Evolutionary conservation across 2,888 invertebrate species (phyloP).

Genomic region (Atherix ibis): DNA sequence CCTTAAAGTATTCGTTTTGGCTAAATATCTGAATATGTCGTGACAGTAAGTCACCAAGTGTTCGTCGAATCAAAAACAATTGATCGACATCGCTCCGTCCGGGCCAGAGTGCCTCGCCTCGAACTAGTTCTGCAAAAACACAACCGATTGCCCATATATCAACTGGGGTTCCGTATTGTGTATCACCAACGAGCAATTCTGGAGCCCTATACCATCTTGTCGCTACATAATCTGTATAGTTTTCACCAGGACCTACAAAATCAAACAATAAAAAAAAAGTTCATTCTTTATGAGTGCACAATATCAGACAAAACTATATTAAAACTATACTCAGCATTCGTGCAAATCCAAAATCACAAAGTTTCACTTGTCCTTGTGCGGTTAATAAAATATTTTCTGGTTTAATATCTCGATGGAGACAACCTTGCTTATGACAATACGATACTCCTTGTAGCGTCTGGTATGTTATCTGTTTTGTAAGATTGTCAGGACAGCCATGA

Average conservation of each 20-base stretch:
- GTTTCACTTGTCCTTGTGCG: constrained; percentile 80
- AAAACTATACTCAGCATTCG: constrained; percentile 86
- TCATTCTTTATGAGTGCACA: too few relatives aligned
- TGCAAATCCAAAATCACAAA: constrained; percentile 97
- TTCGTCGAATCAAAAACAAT: constrained; percentile 85
- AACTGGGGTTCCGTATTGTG: constrained; percentile 73
- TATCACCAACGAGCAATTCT: constrained; percentile 92
- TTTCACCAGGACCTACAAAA: constrained; percentile 75
- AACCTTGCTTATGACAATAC: constrained; percentile 91
- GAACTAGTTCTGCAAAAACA: constrained; percentile 72
- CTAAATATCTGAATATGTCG: constrained; percentile 93
- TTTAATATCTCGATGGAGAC: constrained; percentile 94
- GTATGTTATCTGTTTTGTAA: constrained; percentile 85
- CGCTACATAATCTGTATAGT: constrained; percentile 98
- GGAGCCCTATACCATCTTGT: constrained; percentile 98
- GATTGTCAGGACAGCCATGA: constrained; percentile 76
- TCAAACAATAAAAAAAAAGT: not conserved
- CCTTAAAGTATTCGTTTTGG: constrained; percentile 76
- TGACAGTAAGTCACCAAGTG: constrained; percentile 83
- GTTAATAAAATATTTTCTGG: constrained; percentile 97
- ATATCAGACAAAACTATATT: too few relatives aligned
- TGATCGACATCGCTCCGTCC: constrained; percentile 98
- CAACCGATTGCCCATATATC: constrained; percentile 99
- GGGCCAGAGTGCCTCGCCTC: constrained; percentile 92
- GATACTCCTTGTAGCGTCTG: constrained; percentile 90